Conservation (phyloP, 2,888 invertebrate species). For the Branchellion lobata region DNA sequence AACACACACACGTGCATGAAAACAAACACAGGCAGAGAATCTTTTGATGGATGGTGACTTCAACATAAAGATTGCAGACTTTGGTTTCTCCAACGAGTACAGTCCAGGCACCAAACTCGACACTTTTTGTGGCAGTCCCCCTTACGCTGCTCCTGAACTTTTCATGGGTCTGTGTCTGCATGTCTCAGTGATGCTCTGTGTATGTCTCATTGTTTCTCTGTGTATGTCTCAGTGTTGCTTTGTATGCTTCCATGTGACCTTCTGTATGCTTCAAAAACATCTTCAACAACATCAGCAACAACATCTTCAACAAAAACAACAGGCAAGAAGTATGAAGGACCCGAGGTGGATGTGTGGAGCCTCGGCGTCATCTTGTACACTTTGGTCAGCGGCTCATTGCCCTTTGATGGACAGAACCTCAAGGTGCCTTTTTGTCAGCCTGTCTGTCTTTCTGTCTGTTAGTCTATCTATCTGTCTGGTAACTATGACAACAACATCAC, state of each 20-base stretch:
- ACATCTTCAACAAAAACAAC: not conserved
- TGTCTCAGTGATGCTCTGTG: not conserved
- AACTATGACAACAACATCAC: not conserved
- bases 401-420: slow-evolving; percentile 98
- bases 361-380: slow-evolving; percentile 90
- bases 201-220: not conserved
- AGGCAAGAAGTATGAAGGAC: slow-evolving; percentile 49
- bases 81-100: slow-evolving; percentile 99
- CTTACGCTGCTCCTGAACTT: slow-evolving; percentile 85
- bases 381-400: slow-evolving; percentile 95
- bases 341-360: slow-evolving; percentile 63
- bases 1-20: not conserved
- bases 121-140: slow-evolving; percentile 91
- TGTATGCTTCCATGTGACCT: too few relatives aligned
- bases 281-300: too few relatives aligned
- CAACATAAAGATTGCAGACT: slow-evolving; percentile 99
- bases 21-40: slow-evolving; percentile 82
- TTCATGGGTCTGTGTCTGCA: slow-evolving; percentile 74
- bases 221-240: too few relatives aligned
- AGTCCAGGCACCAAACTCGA: slow-evolving; percentile 97
- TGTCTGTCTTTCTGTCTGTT: not conserved
- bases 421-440: slow-evolving; percentile 67
- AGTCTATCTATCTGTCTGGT: not conserved
- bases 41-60: slow-evolving; percentile 97
- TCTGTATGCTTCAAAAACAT: too few relatives aligned